Evolutionary conservation across 2,888 invertebrate species (phyloP), one percentile per base, ranked within the genome.

Genomic region (Ophion ellenae): DNA sequence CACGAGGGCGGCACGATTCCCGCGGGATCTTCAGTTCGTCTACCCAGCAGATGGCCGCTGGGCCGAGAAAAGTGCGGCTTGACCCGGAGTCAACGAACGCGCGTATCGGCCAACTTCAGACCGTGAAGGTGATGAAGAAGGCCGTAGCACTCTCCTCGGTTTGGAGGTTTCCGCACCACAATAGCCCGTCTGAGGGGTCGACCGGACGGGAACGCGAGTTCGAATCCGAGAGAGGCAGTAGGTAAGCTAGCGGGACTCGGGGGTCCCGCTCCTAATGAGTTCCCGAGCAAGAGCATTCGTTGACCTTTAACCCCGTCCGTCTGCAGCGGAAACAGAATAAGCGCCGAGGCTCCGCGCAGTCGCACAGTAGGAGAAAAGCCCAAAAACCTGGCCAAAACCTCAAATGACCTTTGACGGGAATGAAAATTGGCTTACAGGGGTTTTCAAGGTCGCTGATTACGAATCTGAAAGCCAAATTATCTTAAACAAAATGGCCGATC

Each of bases 21-120:
- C 64, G 36, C 9, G 82, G 69, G 45, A 89, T 82, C 1, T 86
- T 78, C 0, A 86, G 28, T 17, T 88, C 71, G 1, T 47, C 53
- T 17, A 81, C 28, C 75, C 61, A 75, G 0, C 36, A 20, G 28
- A 81, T 81, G 2, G 61, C 74, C 9, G 47, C 14, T 1, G 70
- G 47, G 0, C 70, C 70, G 0, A 70, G 17, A 2, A 70, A 70
- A 0, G 70, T 70, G 2, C 53, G 70, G 36, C 70, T 70, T 1
- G 70, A 70, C 1, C 70, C 70, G 1, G 70, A 70, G 9, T 70
- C 70, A 0, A 70, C 53, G 9, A 70, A 17, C 0, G 70, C 70
- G 1, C 36, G 28, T 2, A 80, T 53, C 6, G 71, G 53, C 36
- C 57, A 66, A 0, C 53, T 53, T 0, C 63, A n/a, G 2, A 80